Percentiles rank a stretch among this genome's conserved stretches.
Conservation (phyloP, 1,140 invertebrate species). For the Calliopsis andreniformis region DNA sequence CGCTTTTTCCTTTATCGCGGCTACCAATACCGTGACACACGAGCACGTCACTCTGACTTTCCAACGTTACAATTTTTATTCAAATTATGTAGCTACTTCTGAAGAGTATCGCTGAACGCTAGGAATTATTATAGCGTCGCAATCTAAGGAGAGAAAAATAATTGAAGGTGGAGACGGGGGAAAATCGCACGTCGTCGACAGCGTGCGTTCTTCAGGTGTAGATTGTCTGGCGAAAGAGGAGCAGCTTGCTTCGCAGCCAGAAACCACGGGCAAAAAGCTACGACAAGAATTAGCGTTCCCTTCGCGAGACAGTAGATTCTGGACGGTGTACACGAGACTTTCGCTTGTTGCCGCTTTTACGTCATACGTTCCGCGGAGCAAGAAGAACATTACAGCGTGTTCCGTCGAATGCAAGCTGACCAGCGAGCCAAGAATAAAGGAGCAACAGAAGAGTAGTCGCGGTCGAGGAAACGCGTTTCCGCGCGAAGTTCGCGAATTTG, state of each 20-base stretch:
- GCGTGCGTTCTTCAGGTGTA: not conserved
- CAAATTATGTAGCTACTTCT: no score
- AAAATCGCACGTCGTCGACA: not conserved
- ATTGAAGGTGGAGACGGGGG: not conserved
- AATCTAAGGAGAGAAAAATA: not conserved
- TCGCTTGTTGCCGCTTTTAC: constrained; percentile 55
- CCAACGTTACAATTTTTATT: no score
- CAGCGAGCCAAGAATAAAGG: constrained; percentile 28
- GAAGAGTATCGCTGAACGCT: no score
- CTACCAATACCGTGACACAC: no score
- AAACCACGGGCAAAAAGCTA: constrained; percentile 57
- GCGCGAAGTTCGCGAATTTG: no score
- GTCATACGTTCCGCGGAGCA: constrained; percentile 45
- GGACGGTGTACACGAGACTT: constrained; percentile 45
- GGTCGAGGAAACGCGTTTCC: no score
- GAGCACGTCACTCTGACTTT: no score
- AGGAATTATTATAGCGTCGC: not conserved
- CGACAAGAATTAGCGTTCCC: constrained; percentile 44
- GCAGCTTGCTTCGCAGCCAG: constrained; percentile 12
- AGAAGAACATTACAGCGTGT: constrained; percentile 38
- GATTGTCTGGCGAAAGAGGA: not conserved
- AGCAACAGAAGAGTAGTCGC: constrained; percentile 1
- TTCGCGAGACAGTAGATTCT: constrained; percentile 35
- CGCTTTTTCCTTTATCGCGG: not conserved
- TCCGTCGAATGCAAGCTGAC: not conserved